Evolutionary conservation across 2,888 invertebrate genomes (phyloP).

Genomic region (Macroteleia sp.): DNA sequence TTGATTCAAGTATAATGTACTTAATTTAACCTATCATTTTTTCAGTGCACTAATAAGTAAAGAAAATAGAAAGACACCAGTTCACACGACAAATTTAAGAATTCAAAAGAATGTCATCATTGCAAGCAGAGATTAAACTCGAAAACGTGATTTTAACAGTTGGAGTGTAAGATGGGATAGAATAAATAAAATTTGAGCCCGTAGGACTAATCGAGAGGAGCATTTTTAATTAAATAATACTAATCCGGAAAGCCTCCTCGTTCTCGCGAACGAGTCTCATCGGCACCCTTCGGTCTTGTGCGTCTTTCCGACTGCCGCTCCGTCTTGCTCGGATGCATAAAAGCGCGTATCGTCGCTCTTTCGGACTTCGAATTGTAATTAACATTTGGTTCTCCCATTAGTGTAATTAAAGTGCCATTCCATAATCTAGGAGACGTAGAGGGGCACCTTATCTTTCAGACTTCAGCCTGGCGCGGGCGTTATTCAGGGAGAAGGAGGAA

Average conservation of each 20-base stretch:
- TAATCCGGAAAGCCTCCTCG: conserved; percentile 78
- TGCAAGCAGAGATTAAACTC: too few species aligned
- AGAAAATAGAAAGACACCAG: too few species aligned
- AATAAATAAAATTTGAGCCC: conserved; percentile 55
- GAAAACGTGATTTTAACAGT: too few species aligned
- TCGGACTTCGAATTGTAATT: conserved; percentile 89
- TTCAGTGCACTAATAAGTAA: too few species aligned
- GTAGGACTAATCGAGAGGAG: conserved; percentile 71
- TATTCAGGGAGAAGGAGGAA: conserved; percentile 66
- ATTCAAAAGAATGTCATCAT: too few species aligned
- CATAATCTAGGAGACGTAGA: conserved; percentile 85
- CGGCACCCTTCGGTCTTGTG: conserved; percentile 68
- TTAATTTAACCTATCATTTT: too few species aligned
- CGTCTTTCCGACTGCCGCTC: conserved; percentile 64
- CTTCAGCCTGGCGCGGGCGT: conserved; percentile 78
- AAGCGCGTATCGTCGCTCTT: conserved; percentile 85
- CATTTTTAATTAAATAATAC: conserved; percentile 84
- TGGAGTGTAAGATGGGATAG: too few species aligned
- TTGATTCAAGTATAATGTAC: too few species aligned
- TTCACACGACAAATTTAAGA: too few species aligned
- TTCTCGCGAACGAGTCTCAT: conserved; percentile 72
- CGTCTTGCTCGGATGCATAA: conserved; percentile 66
- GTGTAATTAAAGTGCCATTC: conserved; percentile 90
- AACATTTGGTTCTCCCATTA: conserved; percentile 91
- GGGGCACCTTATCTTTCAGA: conserved; percentile 83